Percentiles rank a stretch among this genome's conserved stretches.
These are phyloP conservation scores for Electrona antarctica DNA, from an alignment of 2,113 vertebrate species.

Conservation along the genomic window DNA sequence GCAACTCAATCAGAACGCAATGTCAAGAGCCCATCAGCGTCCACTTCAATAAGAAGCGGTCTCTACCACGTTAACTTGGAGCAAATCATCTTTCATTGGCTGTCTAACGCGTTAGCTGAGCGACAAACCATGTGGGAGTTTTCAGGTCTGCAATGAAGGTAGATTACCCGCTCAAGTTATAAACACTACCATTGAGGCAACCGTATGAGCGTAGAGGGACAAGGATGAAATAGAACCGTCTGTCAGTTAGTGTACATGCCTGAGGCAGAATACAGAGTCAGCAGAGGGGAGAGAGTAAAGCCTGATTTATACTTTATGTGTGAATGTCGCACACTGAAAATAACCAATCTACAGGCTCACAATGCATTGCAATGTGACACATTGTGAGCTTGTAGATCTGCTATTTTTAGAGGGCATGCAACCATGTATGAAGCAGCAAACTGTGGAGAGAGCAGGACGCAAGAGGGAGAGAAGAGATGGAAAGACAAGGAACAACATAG, in stretches of 20 bases:
- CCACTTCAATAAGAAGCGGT: neutral
- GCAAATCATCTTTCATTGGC: neutral
- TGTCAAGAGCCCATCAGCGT: neutral
- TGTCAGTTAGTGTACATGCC: conserved; percentile 49
- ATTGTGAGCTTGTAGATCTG: no score
- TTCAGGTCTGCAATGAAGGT: neutral
- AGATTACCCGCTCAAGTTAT: conserved; percentile 1
- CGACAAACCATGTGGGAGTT: neutral
- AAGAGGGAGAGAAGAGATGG: neutral
- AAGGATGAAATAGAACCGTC: conserved; percentile 41
- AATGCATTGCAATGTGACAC: no score
- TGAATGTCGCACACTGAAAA: no score
- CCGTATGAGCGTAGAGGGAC: conserved; percentile 18
- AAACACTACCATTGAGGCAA: conserved; percentile 22
- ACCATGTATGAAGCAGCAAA: conserved; percentile 1
- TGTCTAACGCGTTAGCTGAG: neutral
- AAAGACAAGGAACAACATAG: neutral
- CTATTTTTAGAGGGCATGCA: no score
- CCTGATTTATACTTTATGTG: no score
- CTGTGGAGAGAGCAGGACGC: conserved; percentile 7
- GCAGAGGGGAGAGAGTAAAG: neutral
- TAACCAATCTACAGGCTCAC: no score
- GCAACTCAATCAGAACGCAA: neutral
- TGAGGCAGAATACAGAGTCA: conserved; percentile 40
- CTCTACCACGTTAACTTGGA: neutral